Evolutionary conservation across 1,140 invertebrate genomes (phyloP).

Genomic region (Hypsibius dujardini): DNA sequence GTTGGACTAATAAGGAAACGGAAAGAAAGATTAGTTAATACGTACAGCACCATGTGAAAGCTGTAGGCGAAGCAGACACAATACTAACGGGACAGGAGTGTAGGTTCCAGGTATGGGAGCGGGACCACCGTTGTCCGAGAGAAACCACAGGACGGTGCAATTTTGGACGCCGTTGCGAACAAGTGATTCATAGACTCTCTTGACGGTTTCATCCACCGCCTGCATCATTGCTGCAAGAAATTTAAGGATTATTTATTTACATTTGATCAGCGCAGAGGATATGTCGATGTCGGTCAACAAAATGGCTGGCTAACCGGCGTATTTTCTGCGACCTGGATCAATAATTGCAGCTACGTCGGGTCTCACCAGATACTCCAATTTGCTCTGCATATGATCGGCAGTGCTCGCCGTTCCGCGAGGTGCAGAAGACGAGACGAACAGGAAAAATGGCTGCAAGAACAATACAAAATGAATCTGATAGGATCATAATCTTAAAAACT

Average conservation of each 20-base stretch:
- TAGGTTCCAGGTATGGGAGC: not conserved
- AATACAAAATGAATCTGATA: slow-evolving; percentile 7
- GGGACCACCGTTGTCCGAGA: not conserved
- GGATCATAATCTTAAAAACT: not conserved
- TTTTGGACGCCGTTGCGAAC: not conserved
- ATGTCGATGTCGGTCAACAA: slow-evolving; percentile 9
- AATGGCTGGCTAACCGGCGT: not conserved
- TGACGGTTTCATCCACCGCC: slow-evolving; percentile 3
- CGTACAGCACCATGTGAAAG: not conserved
- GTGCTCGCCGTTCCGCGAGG: not conserved
- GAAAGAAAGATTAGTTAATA: slow-evolving; percentile 3
- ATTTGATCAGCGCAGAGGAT: not conserved
- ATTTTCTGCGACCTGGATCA: not conserved
- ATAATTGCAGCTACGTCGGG: not conserved
- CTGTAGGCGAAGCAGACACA: not conserved
- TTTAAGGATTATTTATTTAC: too few species aligned
- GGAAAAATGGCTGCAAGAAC: not conserved
- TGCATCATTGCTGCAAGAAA: slow-evolving; percentile 10
- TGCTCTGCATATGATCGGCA: not conserved
- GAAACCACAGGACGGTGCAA: not conserved
- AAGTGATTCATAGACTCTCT: not conserved
- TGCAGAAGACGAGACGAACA: not conserved
- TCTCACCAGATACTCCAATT: not conserved
- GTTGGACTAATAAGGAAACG: not conserved
- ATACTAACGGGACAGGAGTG: not conserved